Conservation (phyloP, 2,888 invertebrate genomes). For the Onchidella celtica region DNA sequence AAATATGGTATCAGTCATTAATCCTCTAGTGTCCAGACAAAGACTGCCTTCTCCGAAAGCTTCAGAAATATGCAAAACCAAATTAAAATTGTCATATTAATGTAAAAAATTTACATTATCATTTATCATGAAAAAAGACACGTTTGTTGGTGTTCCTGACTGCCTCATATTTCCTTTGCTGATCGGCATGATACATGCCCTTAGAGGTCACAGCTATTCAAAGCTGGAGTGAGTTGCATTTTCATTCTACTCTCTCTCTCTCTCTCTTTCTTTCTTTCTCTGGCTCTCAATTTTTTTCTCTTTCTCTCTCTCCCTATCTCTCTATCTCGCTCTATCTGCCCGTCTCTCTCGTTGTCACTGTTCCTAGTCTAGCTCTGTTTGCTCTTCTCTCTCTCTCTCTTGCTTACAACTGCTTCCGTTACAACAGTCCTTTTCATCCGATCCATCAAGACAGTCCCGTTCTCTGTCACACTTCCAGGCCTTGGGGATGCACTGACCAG, state of each 20-base stretch:
- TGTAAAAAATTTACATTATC: too few relatives aligned
- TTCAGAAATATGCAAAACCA: too few relatives aligned
- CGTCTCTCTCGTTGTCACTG: neutral
- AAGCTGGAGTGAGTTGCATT: neutral
- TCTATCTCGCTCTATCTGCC: neutral
- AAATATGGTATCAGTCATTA: too few relatives aligned
- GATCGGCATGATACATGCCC: too few relatives aligned
- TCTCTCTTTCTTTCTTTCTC: neutral
- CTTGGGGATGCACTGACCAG: conserved; percentile 84
- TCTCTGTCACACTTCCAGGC: conserved; percentile 87
- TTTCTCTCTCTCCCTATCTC: neutral
- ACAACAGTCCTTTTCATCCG: too few relatives aligned
- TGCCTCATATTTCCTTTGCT: too few relatives aligned
- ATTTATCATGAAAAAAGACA: too few relatives aligned
- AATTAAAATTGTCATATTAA: too few relatives aligned
- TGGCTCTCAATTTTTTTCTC: neutral
- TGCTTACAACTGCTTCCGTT: neutral
- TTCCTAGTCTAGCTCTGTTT: neutral
- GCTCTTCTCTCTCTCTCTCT: neutral
- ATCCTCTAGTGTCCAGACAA: too few relatives aligned
- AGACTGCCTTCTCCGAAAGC: too few relatives aligned
- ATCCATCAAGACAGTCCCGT: conserved; percentile 89
- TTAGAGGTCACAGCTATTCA: neutral
- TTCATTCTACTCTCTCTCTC: neutral
- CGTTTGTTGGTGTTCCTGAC: too few relatives aligned